These are phyloP conservation scores for Dendrocopos noguchii DNA, from an alignment of 2,113 vertebrate species.

Conservation along the genomic window DNA sequence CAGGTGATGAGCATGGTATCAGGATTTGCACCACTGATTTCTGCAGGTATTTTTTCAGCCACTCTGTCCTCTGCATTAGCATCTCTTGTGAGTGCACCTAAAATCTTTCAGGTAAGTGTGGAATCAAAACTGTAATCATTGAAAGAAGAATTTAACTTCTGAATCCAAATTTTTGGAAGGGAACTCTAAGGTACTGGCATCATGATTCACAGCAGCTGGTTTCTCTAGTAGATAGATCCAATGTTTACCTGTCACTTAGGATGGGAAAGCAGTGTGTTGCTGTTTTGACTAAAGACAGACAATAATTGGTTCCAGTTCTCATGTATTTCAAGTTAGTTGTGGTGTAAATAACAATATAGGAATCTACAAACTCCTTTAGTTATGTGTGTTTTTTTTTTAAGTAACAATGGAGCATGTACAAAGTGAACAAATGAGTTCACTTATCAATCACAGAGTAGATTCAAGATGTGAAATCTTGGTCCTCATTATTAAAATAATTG, in stretches of 20 bases:
- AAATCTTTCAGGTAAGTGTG: conserved; percentile 93
- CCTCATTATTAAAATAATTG: background rate
- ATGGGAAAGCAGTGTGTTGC: background rate
- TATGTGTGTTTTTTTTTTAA: background rate
- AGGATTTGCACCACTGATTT: conserved; percentile 94
- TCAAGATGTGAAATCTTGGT: background rate
- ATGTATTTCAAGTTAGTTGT: background rate
- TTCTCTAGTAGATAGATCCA: background rate
- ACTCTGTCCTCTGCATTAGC: conserved; percentile 97
- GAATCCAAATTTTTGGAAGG: background rate
- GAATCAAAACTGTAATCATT: background rate
- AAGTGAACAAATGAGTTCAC: background rate
- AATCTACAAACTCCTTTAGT: background rate
- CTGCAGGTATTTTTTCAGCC: conserved; percentile 97
- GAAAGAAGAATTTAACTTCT: background rate
- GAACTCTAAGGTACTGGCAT: background rate
- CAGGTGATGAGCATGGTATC: conserved; percentile 96
- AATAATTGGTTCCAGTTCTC: background rate
- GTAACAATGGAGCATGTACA: background rate
- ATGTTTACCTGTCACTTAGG: background rate
- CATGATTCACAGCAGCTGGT: background rate
- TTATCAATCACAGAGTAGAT: background rate
- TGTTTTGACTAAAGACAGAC: background rate
- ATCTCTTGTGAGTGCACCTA: conserved; percentile 96
- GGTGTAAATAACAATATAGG: background rate